phyloP scores from a whole-genome alignment of 2,888 invertebrate genomes.

The Epinotia bilunana region DNA sequence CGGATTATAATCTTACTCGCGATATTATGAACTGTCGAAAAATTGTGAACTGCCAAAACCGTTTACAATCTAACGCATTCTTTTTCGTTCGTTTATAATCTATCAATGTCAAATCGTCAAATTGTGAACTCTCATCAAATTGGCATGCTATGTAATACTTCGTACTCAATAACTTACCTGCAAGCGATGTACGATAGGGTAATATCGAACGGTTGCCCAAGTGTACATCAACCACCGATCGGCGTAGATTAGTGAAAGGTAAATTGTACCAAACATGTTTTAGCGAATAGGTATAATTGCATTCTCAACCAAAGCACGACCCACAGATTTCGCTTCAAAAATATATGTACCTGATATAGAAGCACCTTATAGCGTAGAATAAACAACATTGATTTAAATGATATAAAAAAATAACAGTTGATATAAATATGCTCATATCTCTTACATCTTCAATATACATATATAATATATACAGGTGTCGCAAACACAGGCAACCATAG shows the following conservation, averaged over 20 bases:
- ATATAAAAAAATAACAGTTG: constrained; percentile 21
- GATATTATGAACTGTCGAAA: too few relatives aligned
- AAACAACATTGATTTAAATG: constrained; percentile 19
- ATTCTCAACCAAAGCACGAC: neutral
- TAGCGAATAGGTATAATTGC: too few relatives aligned
- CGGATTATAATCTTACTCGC: too few relatives aligned
- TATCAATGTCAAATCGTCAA: too few relatives aligned
- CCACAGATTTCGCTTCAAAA: constrained; percentile 1
- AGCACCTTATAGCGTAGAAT: neutral
- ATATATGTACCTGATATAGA: neutral
- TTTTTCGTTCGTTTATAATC: too few relatives aligned
- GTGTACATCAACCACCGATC: neutral
- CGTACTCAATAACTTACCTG: too few relatives aligned
- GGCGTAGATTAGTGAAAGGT: too few relatives aligned
- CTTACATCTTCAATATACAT: constrained; percentile 9
- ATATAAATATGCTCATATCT: constrained; percentile 14
- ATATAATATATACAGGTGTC: constrained; percentile 10
- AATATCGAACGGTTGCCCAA: neutral
- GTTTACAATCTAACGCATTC: too few relatives aligned
- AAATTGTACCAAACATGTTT: too few relatives aligned
- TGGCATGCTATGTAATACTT: too few relatives aligned
- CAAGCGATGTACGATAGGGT: neutral
- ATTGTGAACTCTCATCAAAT: too few relatives aligned
- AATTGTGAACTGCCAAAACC: too few relatives aligned
- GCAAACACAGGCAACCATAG: neutral